Evolutionary conservation across 2,797 vertebrate species (phyloP).

Genomic region (Ctenopoma kingsleyae): DNA sequence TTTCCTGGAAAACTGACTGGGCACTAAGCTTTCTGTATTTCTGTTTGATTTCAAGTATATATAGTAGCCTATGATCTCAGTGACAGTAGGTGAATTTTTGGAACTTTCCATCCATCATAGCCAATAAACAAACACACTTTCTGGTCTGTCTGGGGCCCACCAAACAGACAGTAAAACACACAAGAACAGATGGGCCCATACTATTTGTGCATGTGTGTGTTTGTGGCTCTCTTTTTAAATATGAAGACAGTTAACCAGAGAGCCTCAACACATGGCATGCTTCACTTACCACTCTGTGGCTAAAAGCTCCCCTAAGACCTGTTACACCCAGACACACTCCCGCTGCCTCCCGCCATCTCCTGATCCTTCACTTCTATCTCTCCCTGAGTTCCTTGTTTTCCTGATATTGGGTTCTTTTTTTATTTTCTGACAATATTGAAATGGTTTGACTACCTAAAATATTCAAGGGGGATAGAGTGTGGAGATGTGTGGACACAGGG

Average conservation of each 20-base stretch:
- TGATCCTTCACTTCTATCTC: conserved; percentile 31
- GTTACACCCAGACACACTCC: conserved; percentile 64
- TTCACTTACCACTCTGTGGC: conserved; percentile 73
- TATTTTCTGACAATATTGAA: conserved; percentile 35
- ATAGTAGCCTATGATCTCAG: neutral
- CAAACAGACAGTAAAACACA: neutral
- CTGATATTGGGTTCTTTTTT: conserved; percentile 1
- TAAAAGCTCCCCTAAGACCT: conserved; percentile 76
- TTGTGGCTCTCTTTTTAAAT: neutral
- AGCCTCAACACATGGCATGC: conserved; percentile 63
- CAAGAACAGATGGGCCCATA: neutral
- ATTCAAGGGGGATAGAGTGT: conserved; percentile 75
- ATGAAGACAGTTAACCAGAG: conserved; percentile 46
- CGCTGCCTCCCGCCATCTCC: conserved; percentile 54
- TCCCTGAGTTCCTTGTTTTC: neutral
- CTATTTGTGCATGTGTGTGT: conserved; percentile 2
- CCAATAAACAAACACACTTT: neutral
- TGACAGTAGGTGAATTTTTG: conserved; percentile 7
- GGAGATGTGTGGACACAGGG: conserved; percentile 70
- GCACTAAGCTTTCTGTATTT: neutral
- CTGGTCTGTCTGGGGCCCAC: conserved; percentile 1
- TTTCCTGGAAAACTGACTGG: neutral
- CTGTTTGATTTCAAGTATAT: neutral
- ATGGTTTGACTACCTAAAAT: conserved; percentile 84
- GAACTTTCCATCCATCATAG: neutral